phyloP scores from a whole-genome alignment of 2,113 vertebrate genomes.

The Murina feae region DNA sequence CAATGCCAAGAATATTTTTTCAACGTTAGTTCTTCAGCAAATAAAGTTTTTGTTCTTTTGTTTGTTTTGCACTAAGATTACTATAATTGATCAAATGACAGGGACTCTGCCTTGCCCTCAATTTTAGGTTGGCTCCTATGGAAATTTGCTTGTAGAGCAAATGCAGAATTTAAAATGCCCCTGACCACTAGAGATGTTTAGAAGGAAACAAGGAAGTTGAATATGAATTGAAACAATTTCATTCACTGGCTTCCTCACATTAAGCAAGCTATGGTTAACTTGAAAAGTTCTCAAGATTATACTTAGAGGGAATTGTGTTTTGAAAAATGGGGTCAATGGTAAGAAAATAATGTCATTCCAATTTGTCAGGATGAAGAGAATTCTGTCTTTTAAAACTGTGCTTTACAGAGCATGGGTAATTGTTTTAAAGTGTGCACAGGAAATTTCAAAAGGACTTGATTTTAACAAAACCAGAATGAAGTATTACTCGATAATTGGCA shows the following conservation, averaged over 20 bases:
- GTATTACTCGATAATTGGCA: background rate
- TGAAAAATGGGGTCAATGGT: background rate
- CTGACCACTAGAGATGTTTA: background rate
- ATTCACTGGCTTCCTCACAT: background rate
- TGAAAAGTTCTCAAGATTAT: conserved; percentile 10
- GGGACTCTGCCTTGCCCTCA: background rate
- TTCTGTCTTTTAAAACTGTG: background rate
- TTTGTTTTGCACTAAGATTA: background rate
- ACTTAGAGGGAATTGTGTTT: conserved; percentile 10
- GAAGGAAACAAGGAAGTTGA: background rate
- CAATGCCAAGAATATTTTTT: background rate
- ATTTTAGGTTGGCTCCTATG: background rate
- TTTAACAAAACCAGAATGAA: conserved; percentile 39
- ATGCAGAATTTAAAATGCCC: conserved; percentile 12
- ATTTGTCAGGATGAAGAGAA: conserved; percentile 18
- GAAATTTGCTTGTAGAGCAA: background rate
- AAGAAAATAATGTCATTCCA: background rate
- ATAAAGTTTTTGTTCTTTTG: background rate
- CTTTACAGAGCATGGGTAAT: background rate
- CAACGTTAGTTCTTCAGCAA: background rate
- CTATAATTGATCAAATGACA: background rate
- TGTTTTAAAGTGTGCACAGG: background rate
- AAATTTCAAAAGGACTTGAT: background rate
- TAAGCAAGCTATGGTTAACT: conserved; percentile 40
- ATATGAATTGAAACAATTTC: background rate